Evolutionary conservation across 1,140 invertebrate species (phyloP), one percentile per base, ranked within the genome.

Genomic region (Steinernema khuongi): DNA sequence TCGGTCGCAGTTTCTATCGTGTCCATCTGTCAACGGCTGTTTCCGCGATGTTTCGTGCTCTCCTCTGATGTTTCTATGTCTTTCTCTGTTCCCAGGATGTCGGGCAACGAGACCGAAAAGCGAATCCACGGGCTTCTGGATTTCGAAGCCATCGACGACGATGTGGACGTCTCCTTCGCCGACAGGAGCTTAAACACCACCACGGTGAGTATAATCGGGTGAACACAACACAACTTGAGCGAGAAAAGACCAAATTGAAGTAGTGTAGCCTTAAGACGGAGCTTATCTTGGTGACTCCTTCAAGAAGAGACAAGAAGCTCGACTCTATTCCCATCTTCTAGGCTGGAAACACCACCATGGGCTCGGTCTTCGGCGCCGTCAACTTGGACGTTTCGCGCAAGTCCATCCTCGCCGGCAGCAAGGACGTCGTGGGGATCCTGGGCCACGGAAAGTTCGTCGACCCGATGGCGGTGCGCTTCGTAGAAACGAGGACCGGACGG

Each of bases 101-200:
- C 50, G 50, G 50, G 26, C 50, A 60, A 11, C 50, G 50, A 60
- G 22, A 60, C 50, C 50, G 14, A 60, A 22, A 60, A 60, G 50
- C 50, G 19, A 14, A 60, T 60, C 19, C 50, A 26, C 50, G 50
- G 50, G 11, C 50, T 60, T 60, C 50, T 60, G 50, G 50, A 60
- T 22, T 60, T 60, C 22, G 14, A 11, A 2, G 50, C 4, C 14
- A 22, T 14, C 11, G 19, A 60, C 19, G 50, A 60, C 50, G 50
- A 2, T 17, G 50, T 7, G 2, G 26, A 7, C 22, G 19, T 22
- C 4, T 60, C 19, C 4, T 7, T 22, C 50, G 50, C 14, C 26
- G 19, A 22, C 50, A 60, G 2, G 4, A 4, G 14, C 7, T n/a
- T 41, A 7, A 22, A 60, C 26, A 17, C 50, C 7, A 60, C 7